These are phyloP conservation scores for Sciaenops ocellatus DNA, from an alignment of 2,797 vertebrate species.

Conservation along the genomic window DNA sequence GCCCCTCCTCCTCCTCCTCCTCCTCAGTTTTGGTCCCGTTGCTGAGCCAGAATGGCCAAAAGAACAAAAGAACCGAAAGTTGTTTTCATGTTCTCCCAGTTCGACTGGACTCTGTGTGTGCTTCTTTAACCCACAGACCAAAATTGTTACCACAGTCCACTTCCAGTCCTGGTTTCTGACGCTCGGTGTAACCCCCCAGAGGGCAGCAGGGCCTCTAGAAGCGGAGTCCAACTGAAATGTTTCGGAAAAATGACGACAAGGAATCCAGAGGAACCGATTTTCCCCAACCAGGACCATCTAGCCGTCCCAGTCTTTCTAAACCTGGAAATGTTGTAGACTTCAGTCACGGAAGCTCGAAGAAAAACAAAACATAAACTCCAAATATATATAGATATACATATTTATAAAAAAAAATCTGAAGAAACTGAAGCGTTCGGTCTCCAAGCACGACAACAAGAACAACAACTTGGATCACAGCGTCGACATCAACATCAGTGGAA, in stretches of 20 bases:
- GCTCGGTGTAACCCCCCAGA: slow-evolving; percentile 2
- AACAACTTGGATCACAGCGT: slow-evolving; percentile 77
- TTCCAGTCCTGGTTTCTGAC: slow-evolving; percentile 19
- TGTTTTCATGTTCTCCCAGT: slow-evolving; percentile 33
- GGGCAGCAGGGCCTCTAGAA: slow-evolving; percentile 19
- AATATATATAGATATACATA: slow-evolving; percentile 61
- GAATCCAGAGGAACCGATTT: slow-evolving; percentile 32
- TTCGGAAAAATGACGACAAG: slow-evolving; percentile 20
- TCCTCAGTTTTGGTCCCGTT: slow-evolving; percentile 47
- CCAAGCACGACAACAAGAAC: slow-evolving; percentile 70
- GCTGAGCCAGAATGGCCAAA: slow-evolving; percentile 27
- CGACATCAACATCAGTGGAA: slow-evolving; percentile 70
- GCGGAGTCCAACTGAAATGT: slow-evolving; percentile 38
- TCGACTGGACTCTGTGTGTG: slow-evolving; percentile 38
- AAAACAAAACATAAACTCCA: slow-evolving; percentile 66
- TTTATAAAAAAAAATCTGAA: slow-evolving; percentile 58
- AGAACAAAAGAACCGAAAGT: slow-evolving; percentile 17
- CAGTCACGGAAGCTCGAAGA: slow-evolving; percentile 71
- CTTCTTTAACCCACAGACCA: slow-evolving; percentile 46
- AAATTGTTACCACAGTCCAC: slow-evolving; percentile 8
- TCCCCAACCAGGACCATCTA: slow-evolving; percentile 8
- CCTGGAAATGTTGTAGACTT: slow-evolving; percentile 61
- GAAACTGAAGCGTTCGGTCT: slow-evolving; percentile 83
- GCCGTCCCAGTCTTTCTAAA: slow-evolving; percentile 33
- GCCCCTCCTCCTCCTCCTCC: neutral